Conservation (phyloP, 2,888 invertebrate genomes). For the Drosophila mayaguana region DNA sequence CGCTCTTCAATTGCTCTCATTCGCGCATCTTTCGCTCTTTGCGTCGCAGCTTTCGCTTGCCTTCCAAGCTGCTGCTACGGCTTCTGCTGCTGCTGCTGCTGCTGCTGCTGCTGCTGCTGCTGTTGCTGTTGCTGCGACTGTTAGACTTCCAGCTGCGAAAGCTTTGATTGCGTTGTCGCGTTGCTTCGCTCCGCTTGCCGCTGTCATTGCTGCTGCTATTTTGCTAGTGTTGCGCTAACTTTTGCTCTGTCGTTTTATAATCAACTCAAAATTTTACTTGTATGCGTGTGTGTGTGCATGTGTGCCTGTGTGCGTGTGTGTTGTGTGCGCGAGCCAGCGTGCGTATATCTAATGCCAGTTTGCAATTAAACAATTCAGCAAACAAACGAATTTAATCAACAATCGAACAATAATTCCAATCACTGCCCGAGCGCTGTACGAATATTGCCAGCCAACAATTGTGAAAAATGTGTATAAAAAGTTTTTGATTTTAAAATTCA, state of each 20-base stretch:
- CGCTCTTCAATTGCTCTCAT: constrained; percentile 33
- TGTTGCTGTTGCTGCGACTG: constrained; percentile 32
- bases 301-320: constrained; percentile 31
- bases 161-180: constrained; percentile 59
- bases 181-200: constrained; percentile 65
- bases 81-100: constrained; percentile 8
- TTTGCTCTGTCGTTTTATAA: constrained; percentile 83
- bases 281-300: constrained; percentile 32
- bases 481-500: constrained; percentile 74
- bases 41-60: constrained; percentile 34
- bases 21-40: constrained; percentile 15
- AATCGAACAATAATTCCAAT: constrained; percentile 27
- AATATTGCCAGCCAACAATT: constrained; percentile 13
- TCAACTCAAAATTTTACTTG: constrained; percentile 59
- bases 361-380: constrained; percentile 42
- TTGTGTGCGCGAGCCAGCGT: constrained; percentile 16
- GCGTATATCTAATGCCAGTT: constrained; percentile 13
- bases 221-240: constrained; percentile 83
- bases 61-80: constrained; percentile 37
- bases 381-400: constrained; percentile 20
- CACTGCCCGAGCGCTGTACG: constrained; percentile 15
- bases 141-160: constrained; percentile 59
- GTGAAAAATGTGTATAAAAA: constrained; percentile 63
- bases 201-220: constrained; percentile 70
- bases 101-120: constrained; percentile 14